These are phyloP conservation scores for Musca vetustissima DNA, from an alignment of 1,140 invertebrate species.

Conservation along the genomic window DNA sequence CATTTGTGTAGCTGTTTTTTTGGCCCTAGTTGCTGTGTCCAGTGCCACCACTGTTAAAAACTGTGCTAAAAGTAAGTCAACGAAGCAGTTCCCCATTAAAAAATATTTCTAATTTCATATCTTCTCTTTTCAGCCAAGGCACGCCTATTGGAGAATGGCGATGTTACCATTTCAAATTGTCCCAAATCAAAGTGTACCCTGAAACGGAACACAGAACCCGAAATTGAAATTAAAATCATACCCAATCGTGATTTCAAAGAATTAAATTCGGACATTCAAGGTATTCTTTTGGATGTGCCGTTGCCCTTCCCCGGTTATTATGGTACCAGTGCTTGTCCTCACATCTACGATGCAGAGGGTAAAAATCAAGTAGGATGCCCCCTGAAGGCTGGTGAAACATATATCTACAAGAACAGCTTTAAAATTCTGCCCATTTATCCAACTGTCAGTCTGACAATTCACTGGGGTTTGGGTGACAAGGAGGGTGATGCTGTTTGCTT, in stretches of 20 bases:
- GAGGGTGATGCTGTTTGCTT: constrained; percentile 64
- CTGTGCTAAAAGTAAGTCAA: constrained; percentile 53
- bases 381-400: constrained; percentile 65
- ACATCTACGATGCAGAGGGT: constrained; percentile 62
- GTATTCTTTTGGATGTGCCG: constrained; percentile 62
- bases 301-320: constrained; percentile 77
- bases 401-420: constrained; percentile 71
- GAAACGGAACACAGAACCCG: constrained; percentile 62
- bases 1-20: constrained; percentile 1
- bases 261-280: constrained; percentile 62
- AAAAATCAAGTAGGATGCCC: constrained; percentile 65
- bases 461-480: constrained; percentile 63
- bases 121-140: constrained; percentile 40
- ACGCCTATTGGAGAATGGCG: constrained; percentile 39
- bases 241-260: constrained; percentile 58
- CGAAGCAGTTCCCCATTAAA: not conserved
- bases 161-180: constrained; percentile 63
- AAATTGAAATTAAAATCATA: constrained; percentile 61
- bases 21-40: not conserved
- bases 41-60: constrained; percentile 51
- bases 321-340: constrained; percentile 67
- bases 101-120: not conserved
- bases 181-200: constrained; percentile 65
- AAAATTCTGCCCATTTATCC: constrained; percentile 69
- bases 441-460: constrained; percentile 63